Percentiles rank a stretch among this genome's conserved stretches.
Evolutionary conservation across 2,888 invertebrate species (phyloP).

Genomic region (Stenotaenia linearis): DNA sequence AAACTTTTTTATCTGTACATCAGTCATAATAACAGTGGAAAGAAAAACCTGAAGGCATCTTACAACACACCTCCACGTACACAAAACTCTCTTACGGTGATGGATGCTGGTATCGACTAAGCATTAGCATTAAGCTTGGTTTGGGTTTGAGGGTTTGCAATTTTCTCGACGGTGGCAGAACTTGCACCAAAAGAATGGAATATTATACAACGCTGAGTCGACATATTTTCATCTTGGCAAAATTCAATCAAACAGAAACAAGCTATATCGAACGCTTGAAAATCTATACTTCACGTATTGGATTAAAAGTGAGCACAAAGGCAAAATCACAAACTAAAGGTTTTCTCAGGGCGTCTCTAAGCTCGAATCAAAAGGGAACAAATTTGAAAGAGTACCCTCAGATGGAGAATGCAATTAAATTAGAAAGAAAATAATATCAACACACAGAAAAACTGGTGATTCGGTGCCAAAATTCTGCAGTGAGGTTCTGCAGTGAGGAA

Average conservation of each 20-base stretch:
- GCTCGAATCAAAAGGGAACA: not conserved
- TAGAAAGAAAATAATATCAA: too few relatives aligned
- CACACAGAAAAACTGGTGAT: too few relatives aligned
- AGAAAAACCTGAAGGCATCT: not conserved
- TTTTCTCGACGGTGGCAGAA: not conserved
- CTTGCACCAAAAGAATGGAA: not conserved
- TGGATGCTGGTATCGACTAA: not conserved
- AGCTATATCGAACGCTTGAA: not conserved
- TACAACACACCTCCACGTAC: not conserved
- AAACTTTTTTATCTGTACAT: not conserved
- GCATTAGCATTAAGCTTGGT: not conserved
- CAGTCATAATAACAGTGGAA: not conserved
- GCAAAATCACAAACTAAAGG: not conserved
- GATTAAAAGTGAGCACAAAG: not conserved
- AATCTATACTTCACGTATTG: not conserved
- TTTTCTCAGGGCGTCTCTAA: not conserved
- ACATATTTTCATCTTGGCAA: not conserved
- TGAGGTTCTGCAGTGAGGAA: too few relatives aligned
- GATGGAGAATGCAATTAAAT: not conserved
- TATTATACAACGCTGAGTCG: not conserved
- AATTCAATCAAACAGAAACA: not conserved
- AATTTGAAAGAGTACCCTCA: not conserved
- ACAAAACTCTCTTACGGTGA: not conserved
- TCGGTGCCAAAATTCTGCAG: too few relatives aligned
- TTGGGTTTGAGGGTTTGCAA: not conserved